Conservation (phyloP, 2,888 invertebrate species). For the Sesamia inferens region DNA sequence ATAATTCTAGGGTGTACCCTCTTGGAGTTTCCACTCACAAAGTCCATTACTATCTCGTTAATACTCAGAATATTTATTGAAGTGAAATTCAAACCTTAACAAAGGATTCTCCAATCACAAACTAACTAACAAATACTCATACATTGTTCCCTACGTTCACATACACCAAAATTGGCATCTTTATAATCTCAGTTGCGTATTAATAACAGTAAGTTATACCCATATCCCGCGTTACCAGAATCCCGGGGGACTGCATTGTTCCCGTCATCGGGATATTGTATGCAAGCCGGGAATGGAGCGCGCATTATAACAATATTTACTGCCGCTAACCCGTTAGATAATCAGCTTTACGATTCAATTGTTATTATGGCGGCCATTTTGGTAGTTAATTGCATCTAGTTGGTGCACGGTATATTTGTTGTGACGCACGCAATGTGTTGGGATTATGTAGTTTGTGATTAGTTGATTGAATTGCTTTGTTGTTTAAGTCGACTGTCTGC, state of each 20-base stretch:
- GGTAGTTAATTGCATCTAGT: slow-evolving; percentile 37
- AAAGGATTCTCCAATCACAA: slow-evolving; percentile 20
- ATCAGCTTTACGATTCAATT: slow-evolving; percentile 62
- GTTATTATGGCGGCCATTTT: slow-evolving; percentile 45
- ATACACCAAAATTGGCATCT: slow-evolving; percentile 67
- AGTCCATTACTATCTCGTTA: slow-evolving; percentile 14
- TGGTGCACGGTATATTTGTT: slow-evolving; percentile 28
- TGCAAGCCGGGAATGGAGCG: slow-evolving; percentile 56
- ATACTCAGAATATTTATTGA: slow-evolving; percentile 3
- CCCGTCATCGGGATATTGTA: slow-evolving; percentile 62
- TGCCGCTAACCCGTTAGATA: slow-evolving; percentile 53
- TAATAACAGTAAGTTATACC: slow-evolving; percentile 68
- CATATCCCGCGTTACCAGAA: slow-evolving; percentile 57
- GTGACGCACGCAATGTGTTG: slow-evolving; percentile 12
- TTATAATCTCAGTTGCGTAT: slow-evolving; percentile 66
- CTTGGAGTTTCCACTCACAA: neutral
- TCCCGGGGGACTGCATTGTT: slow-evolving; percentile 72
- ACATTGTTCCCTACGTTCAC: slow-evolving; percentile 32
- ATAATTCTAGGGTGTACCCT: neutral
- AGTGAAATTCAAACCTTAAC: slow-evolving; percentile 20
- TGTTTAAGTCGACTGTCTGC: neutral
- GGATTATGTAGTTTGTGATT: slow-evolving; percentile 12
- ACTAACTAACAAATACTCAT: slow-evolving; percentile 29
- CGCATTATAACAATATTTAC: slow-evolving; percentile 63
- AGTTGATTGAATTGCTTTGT: slow-evolving; percentile 25